Conservation (phyloP, 2,797 vertebrate genomes). For the Pseudochirops cupreus region DNA sequence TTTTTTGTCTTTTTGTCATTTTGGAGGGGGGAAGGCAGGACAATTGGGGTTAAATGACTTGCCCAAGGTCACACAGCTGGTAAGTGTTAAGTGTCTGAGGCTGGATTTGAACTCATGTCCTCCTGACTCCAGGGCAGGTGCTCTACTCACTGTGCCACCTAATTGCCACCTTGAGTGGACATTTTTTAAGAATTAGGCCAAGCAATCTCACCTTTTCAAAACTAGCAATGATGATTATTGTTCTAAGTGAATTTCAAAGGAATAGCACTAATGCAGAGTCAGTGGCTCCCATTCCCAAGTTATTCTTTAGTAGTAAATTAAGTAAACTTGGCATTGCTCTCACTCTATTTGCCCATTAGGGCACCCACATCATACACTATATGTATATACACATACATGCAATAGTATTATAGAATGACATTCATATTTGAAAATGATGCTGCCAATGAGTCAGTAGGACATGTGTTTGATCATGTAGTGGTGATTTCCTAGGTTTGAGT, state of each 20-base stretch:
- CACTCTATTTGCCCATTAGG: conserved; percentile 14
- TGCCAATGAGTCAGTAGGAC: not conserved
- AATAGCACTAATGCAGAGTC: not conserved
- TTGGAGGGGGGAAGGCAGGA: too few species aligned
- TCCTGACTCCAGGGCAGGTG: too few species aligned
- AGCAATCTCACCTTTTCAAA: conserved; percentile 31
- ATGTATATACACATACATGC: not conserved
- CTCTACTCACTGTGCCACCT: too few species aligned
- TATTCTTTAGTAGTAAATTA: not conserved
- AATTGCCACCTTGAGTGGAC: not conserved
- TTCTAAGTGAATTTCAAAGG: not conserved
- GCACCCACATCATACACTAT: not conserved
- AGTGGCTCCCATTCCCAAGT: not conserved
- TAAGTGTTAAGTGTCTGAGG: too few species aligned
- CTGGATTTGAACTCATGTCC: too few species aligned
- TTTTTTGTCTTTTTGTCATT: not conserved
- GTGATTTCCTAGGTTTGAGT: not conserved
- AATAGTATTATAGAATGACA: not conserved
- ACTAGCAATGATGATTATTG: not conserved
- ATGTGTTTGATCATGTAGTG: not conserved
- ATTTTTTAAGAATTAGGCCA: not conserved
- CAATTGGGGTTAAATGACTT: too few species aligned
- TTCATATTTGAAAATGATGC: not conserved
- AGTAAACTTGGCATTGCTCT: not conserved
- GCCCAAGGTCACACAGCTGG: too few species aligned